Conservation (phyloP, 2,797 vertebrate species). For the Enteromius fasciolatus region DNA sequence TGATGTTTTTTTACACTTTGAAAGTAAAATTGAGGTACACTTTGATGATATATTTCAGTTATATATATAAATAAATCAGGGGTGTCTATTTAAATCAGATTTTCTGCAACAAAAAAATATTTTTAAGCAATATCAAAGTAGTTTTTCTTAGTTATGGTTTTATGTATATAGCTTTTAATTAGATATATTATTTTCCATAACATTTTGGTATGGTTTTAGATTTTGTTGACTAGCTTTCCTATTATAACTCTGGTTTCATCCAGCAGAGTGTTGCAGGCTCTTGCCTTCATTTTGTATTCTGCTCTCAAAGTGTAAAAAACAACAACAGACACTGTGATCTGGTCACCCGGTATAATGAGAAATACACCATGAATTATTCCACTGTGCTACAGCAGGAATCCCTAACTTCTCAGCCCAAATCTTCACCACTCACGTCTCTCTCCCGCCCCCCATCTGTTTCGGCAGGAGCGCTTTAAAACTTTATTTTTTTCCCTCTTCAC, state of each 20-base stretch:
- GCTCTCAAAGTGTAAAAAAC: constrained; percentile 1
- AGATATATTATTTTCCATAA: background rate
- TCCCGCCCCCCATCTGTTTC: background rate
- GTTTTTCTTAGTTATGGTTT: no score
- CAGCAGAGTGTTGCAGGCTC: background rate
- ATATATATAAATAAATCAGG: no score
- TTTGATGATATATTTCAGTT: background rate
- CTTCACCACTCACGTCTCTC: background rate
- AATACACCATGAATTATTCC: constrained; percentile 20
- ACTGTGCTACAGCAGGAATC: background rate
- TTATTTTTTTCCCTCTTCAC: background rate
- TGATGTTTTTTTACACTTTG: background rate
- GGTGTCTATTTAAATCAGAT: no score
- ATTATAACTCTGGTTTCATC: background rate
- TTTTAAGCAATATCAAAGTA: no score
- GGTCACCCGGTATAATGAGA: background rate
- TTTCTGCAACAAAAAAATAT: no score
- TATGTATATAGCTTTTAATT: background rate
- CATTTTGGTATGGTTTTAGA: background rate
- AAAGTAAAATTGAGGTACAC: background rate
- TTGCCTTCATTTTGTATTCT: background rate
- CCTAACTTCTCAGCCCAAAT: background rate
- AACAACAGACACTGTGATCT: background rate
- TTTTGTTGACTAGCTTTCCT: background rate
- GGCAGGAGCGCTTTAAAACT: background rate